phyloP scores from a whole-genome alignment of 2,888 invertebrate species.

The Heliconius aoede region DNA sequence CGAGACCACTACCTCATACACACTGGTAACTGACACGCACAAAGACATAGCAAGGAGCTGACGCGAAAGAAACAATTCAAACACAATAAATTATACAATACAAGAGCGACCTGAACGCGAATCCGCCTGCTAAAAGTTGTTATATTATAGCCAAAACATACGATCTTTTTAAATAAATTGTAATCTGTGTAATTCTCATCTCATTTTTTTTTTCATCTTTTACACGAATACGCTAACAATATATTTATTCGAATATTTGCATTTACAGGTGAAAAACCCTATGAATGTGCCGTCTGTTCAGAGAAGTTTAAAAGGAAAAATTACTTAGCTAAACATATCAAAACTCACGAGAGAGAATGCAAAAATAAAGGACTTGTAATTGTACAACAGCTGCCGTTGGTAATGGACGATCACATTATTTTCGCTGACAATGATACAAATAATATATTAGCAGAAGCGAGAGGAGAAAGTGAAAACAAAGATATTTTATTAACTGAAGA shows the following conservation, averaged over 20 bases:
- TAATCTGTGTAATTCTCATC: too few relatives aligned
- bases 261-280: constrained; percentile 72
- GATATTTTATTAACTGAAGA: constrained; percentile 52
- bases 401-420: constrained; percentile 39
- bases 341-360: constrained; percentile 58
- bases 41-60: too few relatives aligned
- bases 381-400: constrained; percentile 45
- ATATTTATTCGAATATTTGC: not conserved
- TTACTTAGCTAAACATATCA: constrained; percentile 66
- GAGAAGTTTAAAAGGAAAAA: constrained; percentile 66
- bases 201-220: too few relatives aligned
- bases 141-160: too few relatives aligned
- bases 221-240: too few relatives aligned
- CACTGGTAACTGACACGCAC: constrained; percentile 58
- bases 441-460: not conserved
- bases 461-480: constrained; percentile 27
- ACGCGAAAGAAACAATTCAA: not conserved
- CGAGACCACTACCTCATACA: constrained; percentile 70
- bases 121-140: too few relatives aligned
- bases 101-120: too few relatives aligned
- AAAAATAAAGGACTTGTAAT: constrained; percentile 51
- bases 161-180: too few relatives aligned
- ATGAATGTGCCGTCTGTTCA: constrained; percentile 66
- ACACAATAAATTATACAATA: not conserved
- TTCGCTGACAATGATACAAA: constrained; percentile 32